Percentiles rank a stretch among this genome's conserved stretches.
phyloP scores from a whole-genome alignment of 2,113 vertebrate species.

The Girardinichthys multiradiatus region DNA sequence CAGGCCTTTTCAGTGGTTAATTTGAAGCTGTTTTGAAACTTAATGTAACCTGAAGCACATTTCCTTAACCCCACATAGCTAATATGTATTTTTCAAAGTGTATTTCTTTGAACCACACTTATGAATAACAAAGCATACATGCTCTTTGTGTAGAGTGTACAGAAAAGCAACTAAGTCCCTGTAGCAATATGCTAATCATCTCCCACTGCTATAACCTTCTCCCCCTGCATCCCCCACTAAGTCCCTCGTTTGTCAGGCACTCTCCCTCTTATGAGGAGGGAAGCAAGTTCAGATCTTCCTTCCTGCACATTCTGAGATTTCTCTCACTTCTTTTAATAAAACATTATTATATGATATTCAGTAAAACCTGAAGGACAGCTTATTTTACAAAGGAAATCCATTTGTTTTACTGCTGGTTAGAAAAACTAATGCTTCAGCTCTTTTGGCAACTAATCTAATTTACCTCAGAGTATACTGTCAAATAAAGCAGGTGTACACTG shows the following conservation, averaged over 20 bases:
- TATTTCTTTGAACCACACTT: constrained; percentile 25
- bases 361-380: constrained; percentile 44
- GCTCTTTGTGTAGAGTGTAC: constrained; percentile 18
- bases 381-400: constrained; percentile 58
- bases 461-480: background rate
- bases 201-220: constrained; percentile 47
- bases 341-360: constrained; percentile 67
- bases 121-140: constrained; percentile 38
- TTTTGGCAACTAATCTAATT: constrained; percentile 25
- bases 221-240: constrained; percentile 24
- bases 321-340: constrained; percentile 19
- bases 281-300: constrained; percentile 14
- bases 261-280: constrained; percentile 18
- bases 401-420: constrained; percentile 59
- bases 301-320: constrained; percentile 39
- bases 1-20: constrained; percentile 12
- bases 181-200: constrained; percentile 69
- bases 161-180: constrained; percentile 19
- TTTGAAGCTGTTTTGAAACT: constrained; percentile 13
- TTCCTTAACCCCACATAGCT: constrained; percentile 15
- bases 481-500: background rate
- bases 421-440: constrained; percentile 13
- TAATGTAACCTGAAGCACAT: constrained; percentile 35
- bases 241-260: constrained; percentile 26
- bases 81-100: constrained; percentile 26